Evolutionary conservation across 2,888 invertebrate genomes (phyloP).

Genomic region (Mimas tiliae): DNA sequence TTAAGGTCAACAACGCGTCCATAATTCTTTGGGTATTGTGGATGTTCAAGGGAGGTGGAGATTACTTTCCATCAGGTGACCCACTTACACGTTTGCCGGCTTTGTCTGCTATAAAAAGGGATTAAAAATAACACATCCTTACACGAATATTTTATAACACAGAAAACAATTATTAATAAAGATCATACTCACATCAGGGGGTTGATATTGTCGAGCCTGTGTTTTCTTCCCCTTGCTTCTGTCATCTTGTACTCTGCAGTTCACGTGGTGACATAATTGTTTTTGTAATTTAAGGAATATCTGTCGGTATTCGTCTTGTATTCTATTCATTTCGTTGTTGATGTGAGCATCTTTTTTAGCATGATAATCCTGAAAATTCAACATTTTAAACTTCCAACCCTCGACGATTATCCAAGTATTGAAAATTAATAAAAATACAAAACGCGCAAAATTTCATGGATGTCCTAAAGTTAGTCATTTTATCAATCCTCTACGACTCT

Average conservation of each 20-base stretch:
- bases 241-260: conserved; percentile 73
- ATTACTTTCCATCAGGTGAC: no score
- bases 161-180: not conserved
- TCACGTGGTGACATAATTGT: conserved; percentile 76
- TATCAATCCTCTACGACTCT: no score
- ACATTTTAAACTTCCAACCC: not conserved
- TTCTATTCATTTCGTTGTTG: conserved; percentile 85
- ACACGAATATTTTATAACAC: no score
- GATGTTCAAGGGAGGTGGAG: no score
- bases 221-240: conserved; percentile 48
- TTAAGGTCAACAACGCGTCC: no score
- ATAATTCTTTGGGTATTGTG: no score
- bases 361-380: conserved; percentile 81
- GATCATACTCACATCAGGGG: conserved; percentile 56
- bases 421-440: no score
- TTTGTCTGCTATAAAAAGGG: no score
- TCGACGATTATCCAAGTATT: not conserved
- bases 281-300: conserved; percentile 82
- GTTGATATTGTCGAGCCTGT: conserved; percentile 49
- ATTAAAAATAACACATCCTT: no score
- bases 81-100: no score
- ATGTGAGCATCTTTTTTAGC: conserved; percentile 87
- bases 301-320: conserved; percentile 86
- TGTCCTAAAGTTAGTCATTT: not conserved
- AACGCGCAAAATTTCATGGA: not conserved